Evolutionary conservation across 2,888 invertebrate genomes (phyloP).

Genomic region (Merodon equestris): DNA sequence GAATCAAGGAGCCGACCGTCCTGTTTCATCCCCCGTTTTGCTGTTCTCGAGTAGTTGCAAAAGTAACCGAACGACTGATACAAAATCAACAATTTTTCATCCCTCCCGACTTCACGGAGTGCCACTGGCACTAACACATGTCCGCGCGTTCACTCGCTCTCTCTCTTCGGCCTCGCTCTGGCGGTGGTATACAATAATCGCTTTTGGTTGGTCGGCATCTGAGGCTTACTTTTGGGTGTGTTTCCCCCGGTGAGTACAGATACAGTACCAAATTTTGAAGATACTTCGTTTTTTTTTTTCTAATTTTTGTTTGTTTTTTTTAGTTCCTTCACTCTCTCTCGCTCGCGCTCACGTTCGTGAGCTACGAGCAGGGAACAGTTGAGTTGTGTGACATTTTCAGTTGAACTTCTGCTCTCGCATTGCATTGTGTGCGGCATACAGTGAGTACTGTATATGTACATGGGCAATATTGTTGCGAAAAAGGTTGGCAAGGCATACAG

Average conservation of each 20-base stretch:
- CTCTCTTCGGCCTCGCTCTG: background rate
- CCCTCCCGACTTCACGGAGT: slow-evolving; percentile 60
- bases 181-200: slow-evolving; percentile 27
- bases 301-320: background rate
- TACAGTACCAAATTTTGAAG: slow-evolving; percentile 63
- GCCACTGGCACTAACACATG: background rate
- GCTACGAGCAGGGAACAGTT: too few relatives aligned
- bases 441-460: slow-evolving; percentile 31
- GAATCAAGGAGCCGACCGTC: too few relatives aligned
- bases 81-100: slow-evolving; percentile 63
- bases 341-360: slow-evolving; percentile 6
- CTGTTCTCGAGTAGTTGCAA: slow-evolving; percentile 37
- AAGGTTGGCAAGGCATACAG: slow-evolving; percentile 39
- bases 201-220: slow-evolving; percentile 64
- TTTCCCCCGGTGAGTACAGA: slow-evolving; percentile 52
- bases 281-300: slow-evolving; percentile 21
- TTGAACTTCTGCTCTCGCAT: slow-evolving; percentile 64
- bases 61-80: slow-evolving; percentile 66
- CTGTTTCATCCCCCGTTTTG: slow-evolving; percentile 57
- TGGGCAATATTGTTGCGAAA: slow-evolving; percentile 66
- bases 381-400: slow-evolving; percentile 57
- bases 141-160: too few relatives aligned
- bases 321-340: background rate
- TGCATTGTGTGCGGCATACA: slow-evolving; percentile 56
- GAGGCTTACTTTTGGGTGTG: slow-evolving; percentile 32